phyloP scores from a whole-genome alignment of 2,797 vertebrate genomes.

The Aldrovandia affinis region DNA sequence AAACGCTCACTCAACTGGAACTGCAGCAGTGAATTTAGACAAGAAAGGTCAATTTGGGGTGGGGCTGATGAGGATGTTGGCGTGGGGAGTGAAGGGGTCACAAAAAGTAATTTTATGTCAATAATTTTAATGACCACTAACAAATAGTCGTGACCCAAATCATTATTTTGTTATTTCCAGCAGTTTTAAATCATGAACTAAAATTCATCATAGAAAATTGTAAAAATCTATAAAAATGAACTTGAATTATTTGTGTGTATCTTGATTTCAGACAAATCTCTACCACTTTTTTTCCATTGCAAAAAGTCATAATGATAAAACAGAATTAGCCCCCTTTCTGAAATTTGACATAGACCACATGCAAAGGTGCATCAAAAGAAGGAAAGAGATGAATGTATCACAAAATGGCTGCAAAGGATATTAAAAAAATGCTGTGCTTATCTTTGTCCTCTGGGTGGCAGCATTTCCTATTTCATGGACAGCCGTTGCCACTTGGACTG shows the following conservation, averaged over 20 bases:
- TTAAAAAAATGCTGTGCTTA: not conserved
- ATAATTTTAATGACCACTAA: not conserved
- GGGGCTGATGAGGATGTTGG: not conserved
- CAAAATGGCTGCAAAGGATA: constrained; percentile 31
- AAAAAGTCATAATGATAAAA: not conserved
- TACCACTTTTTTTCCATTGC: not conserved
- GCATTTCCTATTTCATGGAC: constrained; percentile 24
- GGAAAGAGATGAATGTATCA: not conserved
- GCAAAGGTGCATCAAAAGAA: no score
- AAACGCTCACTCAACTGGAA: not conserved
- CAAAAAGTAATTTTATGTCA: not conserved
- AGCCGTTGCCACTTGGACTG: not conserved
- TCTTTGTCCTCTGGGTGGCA: constrained; percentile 34
- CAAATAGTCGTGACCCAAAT: not conserved
- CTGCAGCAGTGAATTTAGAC: not conserved
- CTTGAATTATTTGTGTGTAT: not conserved
- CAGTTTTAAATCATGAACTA: not conserved
- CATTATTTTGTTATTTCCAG: not conserved
- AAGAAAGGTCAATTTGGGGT: not conserved
- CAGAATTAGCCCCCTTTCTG: not conserved
- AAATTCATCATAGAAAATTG: not conserved
- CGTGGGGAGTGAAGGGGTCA: not conserved
- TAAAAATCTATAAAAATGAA: not conserved
- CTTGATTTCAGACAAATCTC: not conserved
- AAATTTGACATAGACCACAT: not conserved